These are phyloP conservation scores for Zaprionus ornatus DNA, from an alignment of 1,140 invertebrate species.

Conservation along the genomic window DNA sequence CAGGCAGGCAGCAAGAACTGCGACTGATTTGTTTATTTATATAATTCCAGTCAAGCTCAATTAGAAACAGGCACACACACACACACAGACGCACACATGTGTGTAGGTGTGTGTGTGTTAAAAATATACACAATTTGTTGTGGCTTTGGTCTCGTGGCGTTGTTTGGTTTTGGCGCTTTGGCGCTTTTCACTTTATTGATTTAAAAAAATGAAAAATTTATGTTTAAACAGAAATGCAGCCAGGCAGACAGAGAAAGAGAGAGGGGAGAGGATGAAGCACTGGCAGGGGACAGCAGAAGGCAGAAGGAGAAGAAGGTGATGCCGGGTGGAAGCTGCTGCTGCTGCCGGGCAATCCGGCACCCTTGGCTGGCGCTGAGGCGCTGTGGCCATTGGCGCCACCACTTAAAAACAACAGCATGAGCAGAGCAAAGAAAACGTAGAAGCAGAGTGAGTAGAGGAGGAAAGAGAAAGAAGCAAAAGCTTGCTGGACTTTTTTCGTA, in stretches of 20 bases:
- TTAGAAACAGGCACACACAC: slow-evolving; percentile 64
- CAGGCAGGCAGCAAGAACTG: slow-evolving; percentile 19
- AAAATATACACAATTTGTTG: slow-evolving; percentile 47
- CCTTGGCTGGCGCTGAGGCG: slow-evolving; percentile 55
- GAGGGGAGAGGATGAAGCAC: slow-evolving; percentile 5
- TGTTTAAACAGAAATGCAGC: slow-evolving; percentile 77
- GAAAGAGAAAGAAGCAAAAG: slow-evolving; percentile 44
- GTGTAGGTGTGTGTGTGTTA: slow-evolving; percentile 16
- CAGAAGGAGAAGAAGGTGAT: neutral
- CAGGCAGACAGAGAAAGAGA: slow-evolving; percentile 42
- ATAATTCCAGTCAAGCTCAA: slow-evolving; percentile 81
- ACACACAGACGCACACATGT: slow-evolving; percentile 6
- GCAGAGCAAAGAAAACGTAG: neutral
- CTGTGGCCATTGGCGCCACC: slow-evolving; percentile 74
- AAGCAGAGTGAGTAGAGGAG: neutral
- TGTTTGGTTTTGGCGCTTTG: slow-evolving; percentile 54
- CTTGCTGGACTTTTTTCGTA: slow-evolving; percentile 72
- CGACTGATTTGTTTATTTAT: slow-evolving; percentile 73
- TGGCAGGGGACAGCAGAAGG: neutral
- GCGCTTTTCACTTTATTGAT: slow-evolving; percentile 78
- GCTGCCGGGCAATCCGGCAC: neutral
- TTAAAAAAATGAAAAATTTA: slow-evolving; percentile 83
- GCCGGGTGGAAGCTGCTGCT: neutral
- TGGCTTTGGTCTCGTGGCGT: slow-evolving; percentile 66
- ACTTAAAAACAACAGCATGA: slow-evolving; percentile 75